Percentiles rank a stretch among this genome's conserved stretches.
phyloP scores from a whole-genome alignment of 2,888 invertebrate species.

The Brachyopa scutellaris region DNA sequence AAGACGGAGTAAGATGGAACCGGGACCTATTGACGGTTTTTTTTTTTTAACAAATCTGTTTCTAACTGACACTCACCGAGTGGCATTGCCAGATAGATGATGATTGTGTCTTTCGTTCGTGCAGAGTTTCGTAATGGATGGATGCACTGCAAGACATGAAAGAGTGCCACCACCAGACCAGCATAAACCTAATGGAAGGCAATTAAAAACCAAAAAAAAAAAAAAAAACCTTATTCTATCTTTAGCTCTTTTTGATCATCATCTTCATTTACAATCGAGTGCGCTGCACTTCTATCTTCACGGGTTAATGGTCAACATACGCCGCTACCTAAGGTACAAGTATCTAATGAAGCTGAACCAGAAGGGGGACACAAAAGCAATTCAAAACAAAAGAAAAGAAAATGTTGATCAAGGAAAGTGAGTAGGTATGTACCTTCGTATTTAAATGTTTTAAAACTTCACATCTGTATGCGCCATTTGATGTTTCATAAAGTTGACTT shows the following conservation, averaged over 20 bases:
- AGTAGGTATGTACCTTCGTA: too few relatives aligned
- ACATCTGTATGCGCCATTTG: conserved; percentile 9
- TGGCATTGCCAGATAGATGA: conserved; percentile 51
- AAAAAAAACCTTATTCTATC: conserved; percentile 3
- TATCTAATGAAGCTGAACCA: conserved; percentile 57
- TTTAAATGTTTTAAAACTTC: conserved; percentile 12
- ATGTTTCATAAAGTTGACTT: conserved; percentile 12
- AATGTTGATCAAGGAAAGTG: not conserved
- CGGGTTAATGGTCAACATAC: conserved; percentile 53
- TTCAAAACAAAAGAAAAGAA: not conserved
- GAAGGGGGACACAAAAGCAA: conserved; percentile 23
- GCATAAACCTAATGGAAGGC: conserved; percentile 51
- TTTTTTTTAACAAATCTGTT: conserved; percentile 7
- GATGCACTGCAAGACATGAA: conserved; percentile 37
- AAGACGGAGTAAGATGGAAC: not conserved
- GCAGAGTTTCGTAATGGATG: conserved; percentile 28
- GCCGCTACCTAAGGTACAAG: too few relatives aligned
- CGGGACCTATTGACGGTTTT: not conserved
- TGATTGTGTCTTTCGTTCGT: conserved; percentile 44
- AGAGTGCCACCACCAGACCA: not conserved
- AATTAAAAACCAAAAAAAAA: conserved; percentile 47
- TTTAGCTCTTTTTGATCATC: conserved; percentile 26
- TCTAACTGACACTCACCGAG: conserved; percentile 51
- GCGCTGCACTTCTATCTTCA: conserved; percentile 17
- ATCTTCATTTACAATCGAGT: conserved; percentile 15